These are phyloP conservation scores for Empis livida DNA, from an alignment of 2,888 invertebrate genomes.

Conservation along the genomic window DNA sequence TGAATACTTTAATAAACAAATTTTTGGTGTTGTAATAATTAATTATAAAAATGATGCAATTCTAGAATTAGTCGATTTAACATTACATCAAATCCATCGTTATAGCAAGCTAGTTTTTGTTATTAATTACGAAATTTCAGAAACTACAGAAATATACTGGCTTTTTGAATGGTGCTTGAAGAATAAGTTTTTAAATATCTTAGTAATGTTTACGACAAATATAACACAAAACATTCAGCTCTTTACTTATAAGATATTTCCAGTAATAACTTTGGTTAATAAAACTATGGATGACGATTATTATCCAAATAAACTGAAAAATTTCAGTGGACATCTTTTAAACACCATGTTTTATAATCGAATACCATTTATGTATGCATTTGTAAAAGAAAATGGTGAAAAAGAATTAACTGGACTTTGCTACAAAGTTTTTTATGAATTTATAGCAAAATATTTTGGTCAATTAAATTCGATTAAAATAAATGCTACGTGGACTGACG, in stretches of 20 bases:
- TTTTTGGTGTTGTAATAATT: no score
- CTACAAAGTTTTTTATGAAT: neutral
- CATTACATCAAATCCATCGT: no score
- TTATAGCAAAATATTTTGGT: neutral
- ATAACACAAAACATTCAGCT: neutral
- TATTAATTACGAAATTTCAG: no score
- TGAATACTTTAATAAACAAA: no score
- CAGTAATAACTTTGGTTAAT: neutral
- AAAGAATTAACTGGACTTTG: neutral
- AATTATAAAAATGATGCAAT: no score
- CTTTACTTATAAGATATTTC: neutral
- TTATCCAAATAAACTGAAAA: neutral
- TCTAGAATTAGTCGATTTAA: no score
- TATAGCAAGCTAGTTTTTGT: no score
- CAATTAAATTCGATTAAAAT: neutral
- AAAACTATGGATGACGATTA: neutral
- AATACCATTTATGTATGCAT: neutral
- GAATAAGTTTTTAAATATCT: neutral
- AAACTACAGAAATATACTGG: no score
- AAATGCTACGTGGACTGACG: neutral
- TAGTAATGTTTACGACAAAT: neutral
- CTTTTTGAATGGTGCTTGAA: neutral
- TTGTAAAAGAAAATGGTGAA: neutral
- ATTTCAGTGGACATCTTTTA: neutral
- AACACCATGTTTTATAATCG: neutral